Conservation (phyloP, 2,113 vertebrate genomes). For the Pseudopipra pipra region DNA sequence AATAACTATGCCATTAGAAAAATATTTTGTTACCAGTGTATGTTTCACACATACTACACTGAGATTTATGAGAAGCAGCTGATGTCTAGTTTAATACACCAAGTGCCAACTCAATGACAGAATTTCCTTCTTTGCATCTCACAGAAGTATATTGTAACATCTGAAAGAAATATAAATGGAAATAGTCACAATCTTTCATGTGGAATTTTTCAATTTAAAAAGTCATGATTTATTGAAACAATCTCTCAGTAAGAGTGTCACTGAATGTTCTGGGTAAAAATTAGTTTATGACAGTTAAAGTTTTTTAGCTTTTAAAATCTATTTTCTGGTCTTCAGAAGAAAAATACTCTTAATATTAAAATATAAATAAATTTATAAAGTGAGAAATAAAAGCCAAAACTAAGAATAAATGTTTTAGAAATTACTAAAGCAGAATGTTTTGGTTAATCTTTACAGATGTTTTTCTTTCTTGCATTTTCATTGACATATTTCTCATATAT, state of each 20-base stretch:
- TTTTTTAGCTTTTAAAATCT: not conserved
- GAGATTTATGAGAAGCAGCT: not conserved
- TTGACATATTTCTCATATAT: not conserved
- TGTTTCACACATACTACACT: not conserved
- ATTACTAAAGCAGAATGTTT: not conserved
- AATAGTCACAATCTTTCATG: not conserved
- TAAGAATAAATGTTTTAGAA: not conserved
- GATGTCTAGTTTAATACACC: not conserved
- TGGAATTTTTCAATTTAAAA: constrained; percentile 1
- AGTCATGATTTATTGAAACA: not conserved
- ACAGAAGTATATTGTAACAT: not conserved
- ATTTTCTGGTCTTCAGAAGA: not conserved
- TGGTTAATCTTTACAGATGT: not conserved
- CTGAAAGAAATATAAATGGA: not conserved
- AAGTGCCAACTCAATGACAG: not conserved
- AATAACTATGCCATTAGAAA: not conserved
- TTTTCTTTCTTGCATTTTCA: not conserved
- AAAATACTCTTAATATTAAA: not conserved
- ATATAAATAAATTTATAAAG: not conserved
- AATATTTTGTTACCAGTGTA: not conserved
- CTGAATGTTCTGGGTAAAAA: not conserved
- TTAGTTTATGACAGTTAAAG: not conserved
- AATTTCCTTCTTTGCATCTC: not conserved
- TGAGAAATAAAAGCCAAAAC: not conserved
- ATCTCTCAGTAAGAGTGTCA: not conserved